Base-by-base conservation (phyloP, 92 coral and sea anemone species). In the Actinostola sp. region DNA sequence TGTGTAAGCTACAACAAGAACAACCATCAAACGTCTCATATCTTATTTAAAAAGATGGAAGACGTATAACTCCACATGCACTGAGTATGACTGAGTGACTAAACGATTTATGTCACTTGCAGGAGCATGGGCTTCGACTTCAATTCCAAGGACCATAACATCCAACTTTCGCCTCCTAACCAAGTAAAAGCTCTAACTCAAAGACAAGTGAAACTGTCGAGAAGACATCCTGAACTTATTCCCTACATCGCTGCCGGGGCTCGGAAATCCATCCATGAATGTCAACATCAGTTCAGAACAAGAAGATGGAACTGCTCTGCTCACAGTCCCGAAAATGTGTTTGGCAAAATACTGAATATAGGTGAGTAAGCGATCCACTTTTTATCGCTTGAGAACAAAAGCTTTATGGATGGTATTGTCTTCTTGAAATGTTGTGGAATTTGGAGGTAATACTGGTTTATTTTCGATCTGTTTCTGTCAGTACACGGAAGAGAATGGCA, bases 301-400 rank as follows among this genome's bases (percentile, higher is more conserved):
- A 50, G 99, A 43, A 72, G 71, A 31, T 95, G 99, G 99, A 95
- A 95, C 56, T 95, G 99, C 45, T 88, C 99, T 0, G 92, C 97
- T 13, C 97, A 90, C 20, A 90, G 79, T 62, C 97, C 97, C 28
- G 91, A 95, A 65, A 95, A 92, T 50, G 99, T 95, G 8, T 95
- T 95, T 80, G 99, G 99, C 1, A 86, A 88, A 39, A 92, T 95
- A 41, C 72, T 86, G 12, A 83, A 87, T 29, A 70, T 76, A 46
- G 99, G 99, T 95, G 63, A 66, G 97, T 71, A 35, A 31, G 66
- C 9, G 54, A n/a, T n/a, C n/a, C n/a, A n/a, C n/a, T n/a, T n/a
- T n/a, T n/a, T n/a, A n/a, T n/a, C n/a, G n/a, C n/a, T n/a, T n/a
- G n/a, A n/a, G n/a, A n/a, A n/a, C n/a, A n/a, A n/a, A n/a, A n/a